Evolutionary conservation across 2,113 vertebrate genomes (phyloP).

Genomic region (Chlorocebus sabaeus): DNA sequence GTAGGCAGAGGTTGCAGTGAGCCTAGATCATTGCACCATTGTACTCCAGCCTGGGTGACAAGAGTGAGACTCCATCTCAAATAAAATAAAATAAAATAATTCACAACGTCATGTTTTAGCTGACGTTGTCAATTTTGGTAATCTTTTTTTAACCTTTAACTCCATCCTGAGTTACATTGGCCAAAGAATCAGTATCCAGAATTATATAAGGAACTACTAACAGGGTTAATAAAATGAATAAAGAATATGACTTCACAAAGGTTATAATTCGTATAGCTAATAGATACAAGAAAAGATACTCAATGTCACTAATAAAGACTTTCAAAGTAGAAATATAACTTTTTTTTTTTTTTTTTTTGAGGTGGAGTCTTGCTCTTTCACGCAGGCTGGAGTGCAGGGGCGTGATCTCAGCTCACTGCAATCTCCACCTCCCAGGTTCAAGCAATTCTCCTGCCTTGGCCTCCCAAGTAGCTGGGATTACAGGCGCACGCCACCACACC

Average conservation of each 20-base stretch:
- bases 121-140: not conserved
- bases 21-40: too few species aligned
- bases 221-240: not conserved
- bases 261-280: not conserved
- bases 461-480: too few species aligned
- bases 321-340: not conserved
- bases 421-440: too few species aligned
- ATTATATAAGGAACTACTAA: not conserved
- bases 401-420: too few species aligned
- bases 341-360: too few species aligned
- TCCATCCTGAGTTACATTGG: not conserved
- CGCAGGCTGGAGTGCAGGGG: too few species aligned
- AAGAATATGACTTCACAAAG: not conserved
- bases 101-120: not conserved
- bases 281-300: not conserved
- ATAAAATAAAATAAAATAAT: too few species aligned
- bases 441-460: rapidly evolving
- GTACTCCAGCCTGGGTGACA: too few species aligned
- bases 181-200: not conserved
- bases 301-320: not conserved
- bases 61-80: too few species aligned
- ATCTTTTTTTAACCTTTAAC: not conserved
- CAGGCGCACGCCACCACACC: too few species aligned
- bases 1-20: too few species aligned
- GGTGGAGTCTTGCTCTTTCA: too few species aligned